Conservation (phyloP, 2,888 invertebrate species). For the Crematogaster levior region DNA sequence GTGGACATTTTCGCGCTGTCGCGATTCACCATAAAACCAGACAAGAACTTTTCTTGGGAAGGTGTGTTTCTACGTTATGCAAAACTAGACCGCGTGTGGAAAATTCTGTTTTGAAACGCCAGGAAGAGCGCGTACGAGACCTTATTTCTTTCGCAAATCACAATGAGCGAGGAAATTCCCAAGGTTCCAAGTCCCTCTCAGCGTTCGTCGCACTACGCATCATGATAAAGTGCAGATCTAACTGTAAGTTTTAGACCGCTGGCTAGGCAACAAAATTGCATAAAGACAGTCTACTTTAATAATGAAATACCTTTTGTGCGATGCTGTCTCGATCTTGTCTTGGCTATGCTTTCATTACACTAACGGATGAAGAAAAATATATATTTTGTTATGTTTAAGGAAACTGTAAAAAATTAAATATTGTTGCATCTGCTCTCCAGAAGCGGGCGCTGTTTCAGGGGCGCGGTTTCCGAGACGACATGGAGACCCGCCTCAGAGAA, state of each 20-base stretch:
- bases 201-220: background rate
- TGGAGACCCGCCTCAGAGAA: too few relatives aligned
- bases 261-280: slow-evolving; percentile 36
- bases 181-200: slow-evolving; percentile 17
- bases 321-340: slow-evolving; percentile 14
- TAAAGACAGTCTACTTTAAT: slow-evolving; percentile 28
- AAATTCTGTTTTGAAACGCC: slow-evolving; percentile 39
- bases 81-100: slow-evolving; percentile 49
- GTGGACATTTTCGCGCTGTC: background rate
- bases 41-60: slow-evolving; percentile 11
- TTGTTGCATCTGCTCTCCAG: too few relatives aligned
- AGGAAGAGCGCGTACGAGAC: slow-evolving; percentile 26
- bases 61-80: slow-evolving; percentile 13
- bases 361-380: background rate
- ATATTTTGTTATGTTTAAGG: background rate
- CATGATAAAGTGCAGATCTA: slow-evolving; percentile 37
- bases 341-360: slow-evolving; percentile 1
- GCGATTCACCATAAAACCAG: background rate
- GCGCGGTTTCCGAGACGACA: too few relatives aligned
- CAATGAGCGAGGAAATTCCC: slow-evolving; percentile 39
- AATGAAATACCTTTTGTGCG: background rate
- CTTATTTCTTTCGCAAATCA: slow-evolving; percentile 42
- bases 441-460: too few relatives aligned
- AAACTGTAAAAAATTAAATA: background rate
- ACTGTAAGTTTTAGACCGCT: slow-evolving; percentile 42